Evolutionary conservation across 1,140 invertebrate species (phyloP).

Genomic region (Zaprionus vittiger): DNA sequence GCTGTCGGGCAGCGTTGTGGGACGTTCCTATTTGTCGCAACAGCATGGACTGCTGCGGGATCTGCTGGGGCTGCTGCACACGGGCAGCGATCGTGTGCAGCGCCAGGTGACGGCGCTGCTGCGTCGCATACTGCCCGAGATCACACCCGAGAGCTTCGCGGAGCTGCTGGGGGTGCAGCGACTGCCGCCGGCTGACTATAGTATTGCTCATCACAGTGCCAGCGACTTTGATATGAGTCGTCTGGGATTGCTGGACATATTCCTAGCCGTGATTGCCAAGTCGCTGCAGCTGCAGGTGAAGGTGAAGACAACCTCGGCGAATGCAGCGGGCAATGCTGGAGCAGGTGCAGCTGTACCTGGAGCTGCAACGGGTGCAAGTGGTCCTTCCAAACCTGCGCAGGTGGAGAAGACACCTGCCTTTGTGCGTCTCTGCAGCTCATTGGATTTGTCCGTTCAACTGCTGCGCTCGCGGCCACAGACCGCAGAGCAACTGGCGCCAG

Average conservation of each 20-base stretch:
- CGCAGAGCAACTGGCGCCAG: constrained; percentile 28
- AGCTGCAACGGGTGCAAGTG: neutral
- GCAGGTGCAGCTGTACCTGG: neutral
- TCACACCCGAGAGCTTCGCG: constrained; percentile 88
- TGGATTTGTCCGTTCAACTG: constrained; percentile 79
- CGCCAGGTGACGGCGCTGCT: constrained; percentile 94
- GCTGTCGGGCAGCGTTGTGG: constrained; percentile 96
- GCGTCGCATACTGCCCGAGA: constrained; percentile 93
- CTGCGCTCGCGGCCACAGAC: constrained; percentile 50
- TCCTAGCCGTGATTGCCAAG: constrained; percentile 94
- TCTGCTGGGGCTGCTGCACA: constrained; percentile 94
- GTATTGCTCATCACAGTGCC: constrained; percentile 87
- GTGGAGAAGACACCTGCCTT: constrained; percentile 76
- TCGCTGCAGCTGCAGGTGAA: constrained; percentile 94
- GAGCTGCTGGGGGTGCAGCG: constrained; percentile 88
- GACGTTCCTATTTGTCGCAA: constrained; percentile 94
- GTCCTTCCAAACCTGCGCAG: constrained; percentile 48
- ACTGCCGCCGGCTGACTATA: constrained; percentile 92
- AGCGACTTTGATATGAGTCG: constrained; percentile 88
- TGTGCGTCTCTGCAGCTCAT: constrained; percentile 75
- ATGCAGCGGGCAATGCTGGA: neutral
- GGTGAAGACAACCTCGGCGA: constrained; percentile 86
- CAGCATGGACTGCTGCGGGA: constrained; percentile 93
- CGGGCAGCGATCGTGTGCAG: constrained; percentile 96
- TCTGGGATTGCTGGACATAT: constrained; percentile 91